Conservation (phyloP, 2,888 invertebrate species). For the Amitus sp. region DNA sequence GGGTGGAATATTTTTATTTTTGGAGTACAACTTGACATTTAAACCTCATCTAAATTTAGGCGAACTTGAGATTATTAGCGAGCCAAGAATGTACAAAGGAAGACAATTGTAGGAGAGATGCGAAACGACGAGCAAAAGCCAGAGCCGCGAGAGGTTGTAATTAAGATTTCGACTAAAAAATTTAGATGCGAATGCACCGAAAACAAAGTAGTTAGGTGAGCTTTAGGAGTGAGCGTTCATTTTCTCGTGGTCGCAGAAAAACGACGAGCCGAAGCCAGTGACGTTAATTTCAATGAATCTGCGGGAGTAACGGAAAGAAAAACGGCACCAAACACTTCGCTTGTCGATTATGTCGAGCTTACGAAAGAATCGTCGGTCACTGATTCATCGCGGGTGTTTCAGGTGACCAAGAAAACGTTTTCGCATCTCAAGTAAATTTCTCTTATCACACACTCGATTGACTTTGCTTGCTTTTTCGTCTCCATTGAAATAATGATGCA, state of each 20-base stretch:
- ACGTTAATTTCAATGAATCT: constrained; percentile 17
- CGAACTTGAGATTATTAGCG: constrained; percentile 38
- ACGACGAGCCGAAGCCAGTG: constrained; percentile 1
- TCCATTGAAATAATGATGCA: too few species aligned
- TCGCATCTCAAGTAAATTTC: too few species aligned
- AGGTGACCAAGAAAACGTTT: neutral
- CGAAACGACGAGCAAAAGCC: constrained; percentile 39
- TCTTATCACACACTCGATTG: too few species aligned
- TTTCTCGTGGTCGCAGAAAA: constrained; percentile 5
- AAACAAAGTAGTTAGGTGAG: too few species aligned
- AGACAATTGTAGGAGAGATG: constrained; percentile 51
- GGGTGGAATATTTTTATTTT: too few species aligned
- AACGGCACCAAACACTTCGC: neutral
- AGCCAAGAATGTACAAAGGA: constrained; percentile 54
- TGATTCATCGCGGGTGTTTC: neutral
- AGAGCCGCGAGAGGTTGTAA: constrained; percentile 13
- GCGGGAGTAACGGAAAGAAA: constrained; percentile 8
- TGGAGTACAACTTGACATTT: neutral
- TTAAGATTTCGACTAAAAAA: too few species aligned
- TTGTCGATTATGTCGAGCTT: neutral
- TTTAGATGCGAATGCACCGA: too few species aligned
- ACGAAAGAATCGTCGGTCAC: neutral
- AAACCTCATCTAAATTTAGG: neutral
- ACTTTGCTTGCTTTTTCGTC: too few species aligned
- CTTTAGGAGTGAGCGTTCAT: too few species aligned